Base-by-base conservation (phyloP, 2,888 invertebrate species). In the Cheilosia soror region DNA sequence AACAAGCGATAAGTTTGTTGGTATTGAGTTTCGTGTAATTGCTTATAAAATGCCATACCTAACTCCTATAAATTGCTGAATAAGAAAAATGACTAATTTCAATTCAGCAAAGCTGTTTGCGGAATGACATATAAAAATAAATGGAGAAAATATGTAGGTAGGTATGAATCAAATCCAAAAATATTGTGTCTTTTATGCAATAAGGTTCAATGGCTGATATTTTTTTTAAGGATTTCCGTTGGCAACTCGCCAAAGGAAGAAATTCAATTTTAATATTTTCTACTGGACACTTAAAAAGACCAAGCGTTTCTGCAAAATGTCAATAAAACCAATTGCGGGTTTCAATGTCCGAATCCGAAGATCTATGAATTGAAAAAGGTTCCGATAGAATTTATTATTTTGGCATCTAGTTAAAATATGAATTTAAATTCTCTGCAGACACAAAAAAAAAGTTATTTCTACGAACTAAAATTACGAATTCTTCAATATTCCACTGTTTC, bases 191-290 rank as follows among this genome's bases (percentile, higher is more conserved):
- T 47, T 47, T 5, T 15, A n/a, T 15, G 15, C 2, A 47, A n/a
- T 44, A 44, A 4, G 44, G 15, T 44, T 37, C 37, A 37, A 37
- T 37, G 11, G 44, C 6, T 47, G 15, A 47, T 47, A 5, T 15
- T 47, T 47, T 47, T 47, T 47, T 47, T 47, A 47, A 47, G 6
- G 7, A 47, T 15, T 47, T 15, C 15, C 44, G 44, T 47, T 47
- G 44, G 44, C 44, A 47, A 15, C 44, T 15, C n/a, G n/a, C 44
- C 44, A 47, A n/a, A n/a, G n/a, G 3, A 5, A 7, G 7, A 15
- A 47, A 15, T 47, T 15, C 6, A n/a, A 47, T 47, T 15, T 15
- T 15, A 47, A n/a, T n/a, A 7, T n/a, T 5, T 15, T n/a, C 44
- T n/a, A 7, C 44, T 47, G 44, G 44, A 47, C 15, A 47, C 44